Evolutionary conservation across 2,113 vertebrate species (phyloP).

Genomic region (Terrapene triunguis): DNA sequence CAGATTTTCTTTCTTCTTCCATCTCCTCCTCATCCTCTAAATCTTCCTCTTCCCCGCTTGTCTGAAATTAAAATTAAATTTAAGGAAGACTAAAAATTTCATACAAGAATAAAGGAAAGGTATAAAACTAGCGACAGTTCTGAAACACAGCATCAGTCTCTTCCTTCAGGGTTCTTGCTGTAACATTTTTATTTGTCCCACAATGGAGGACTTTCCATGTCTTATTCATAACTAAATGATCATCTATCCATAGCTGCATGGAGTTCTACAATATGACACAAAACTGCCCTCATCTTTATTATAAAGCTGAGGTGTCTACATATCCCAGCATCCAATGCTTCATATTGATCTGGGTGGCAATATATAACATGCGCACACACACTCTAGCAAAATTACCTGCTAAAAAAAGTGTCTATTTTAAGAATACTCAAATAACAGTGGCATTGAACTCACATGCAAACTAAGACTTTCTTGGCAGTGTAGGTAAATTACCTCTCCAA

Average conservation of each 20-base stretch:
- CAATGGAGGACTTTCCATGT: not conserved
- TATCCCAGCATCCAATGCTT: not conserved
- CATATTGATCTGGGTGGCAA: not conserved
- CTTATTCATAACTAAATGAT: not conserved
- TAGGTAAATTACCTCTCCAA: not conserved
- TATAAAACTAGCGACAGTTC: not conserved
- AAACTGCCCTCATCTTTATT: not conserved
- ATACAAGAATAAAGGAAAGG: not conserved
- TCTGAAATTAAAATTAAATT: conserved; percentile 69
- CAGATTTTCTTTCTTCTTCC: conserved; percentile 79
- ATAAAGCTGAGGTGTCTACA: not conserved
- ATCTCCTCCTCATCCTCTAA: conserved; percentile 83
- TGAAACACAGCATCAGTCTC: not conserved
- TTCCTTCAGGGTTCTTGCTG: not conserved
- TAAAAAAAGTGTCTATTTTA: not conserved
- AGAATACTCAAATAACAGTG: not conserved
- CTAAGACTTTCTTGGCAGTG: not conserved
- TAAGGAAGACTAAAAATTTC: not conserved
- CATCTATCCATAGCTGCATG: not conserved
- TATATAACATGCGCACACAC: not conserved
- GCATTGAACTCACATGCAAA: not conserved
- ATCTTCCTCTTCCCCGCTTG: conserved; percentile 83
- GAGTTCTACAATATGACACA: not conserved
- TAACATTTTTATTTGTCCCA: not conserved
- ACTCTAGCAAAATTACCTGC: not conserved